Conservation (phyloP, 2,113 vertebrate species). For the Brachypodius melanocephalos region DNA sequence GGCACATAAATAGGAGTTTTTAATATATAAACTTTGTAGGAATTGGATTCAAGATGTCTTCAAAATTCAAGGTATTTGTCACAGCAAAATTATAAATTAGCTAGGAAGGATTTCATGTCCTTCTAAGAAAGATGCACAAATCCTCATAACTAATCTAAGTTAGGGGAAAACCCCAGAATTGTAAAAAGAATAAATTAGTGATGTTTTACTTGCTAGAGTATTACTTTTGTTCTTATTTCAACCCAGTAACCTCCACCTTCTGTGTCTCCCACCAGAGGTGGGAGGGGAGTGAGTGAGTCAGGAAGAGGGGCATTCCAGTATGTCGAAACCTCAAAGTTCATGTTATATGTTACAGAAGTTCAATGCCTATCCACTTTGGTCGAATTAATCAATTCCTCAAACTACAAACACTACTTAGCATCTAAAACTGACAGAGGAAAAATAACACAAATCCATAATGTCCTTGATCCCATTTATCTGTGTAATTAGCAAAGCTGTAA, state of each 20-base stretch:
- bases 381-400: neutral
- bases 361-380: neutral
- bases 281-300: neutral
- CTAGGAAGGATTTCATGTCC: neutral
- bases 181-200: neutral
- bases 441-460: neutral
- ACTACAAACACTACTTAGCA: neutral
- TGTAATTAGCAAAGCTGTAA: neutral
- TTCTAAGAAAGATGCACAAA: neutral
- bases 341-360: accelerated
- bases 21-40: neutral
- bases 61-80: neutral
- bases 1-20: neutral
- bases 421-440: neutral
- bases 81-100: neutral
- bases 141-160: neutral
- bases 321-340: neutral
- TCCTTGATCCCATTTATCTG: neutral
- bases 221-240: neutral
- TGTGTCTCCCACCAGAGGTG: neutral
- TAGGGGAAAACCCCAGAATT: neutral
- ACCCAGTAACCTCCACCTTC: neutral
- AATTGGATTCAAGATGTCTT: neutral
- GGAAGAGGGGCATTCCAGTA: neutral
- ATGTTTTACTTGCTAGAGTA: neutral